Base-by-base conservation (phyloP, 2,888 invertebrate genomes). In the Noctua janthe region DNA sequence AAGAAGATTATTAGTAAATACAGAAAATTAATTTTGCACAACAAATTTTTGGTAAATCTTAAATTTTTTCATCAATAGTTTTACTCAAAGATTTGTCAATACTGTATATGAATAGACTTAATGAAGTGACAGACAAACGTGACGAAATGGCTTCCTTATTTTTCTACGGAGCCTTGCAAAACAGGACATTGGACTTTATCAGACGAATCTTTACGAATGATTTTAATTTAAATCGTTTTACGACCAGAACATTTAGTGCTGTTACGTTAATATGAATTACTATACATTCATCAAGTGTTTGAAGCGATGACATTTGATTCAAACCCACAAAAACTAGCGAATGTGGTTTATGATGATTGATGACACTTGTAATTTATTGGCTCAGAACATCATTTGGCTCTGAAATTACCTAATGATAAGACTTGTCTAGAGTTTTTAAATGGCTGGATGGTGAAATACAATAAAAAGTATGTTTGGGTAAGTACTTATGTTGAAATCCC, bases 201-300 rank as follows among this genome's bases (percentile, higher is more conserved):
- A 62, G 20, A 76, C 43, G 3, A 74, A 71, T 71, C 62, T 47
- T 64, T 67, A 67, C 23, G 17, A n/a, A 29, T 56, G 35, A 76
- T 69, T 78, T 85, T 78, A 76, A 85, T 84, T 80, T 5, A 15
- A 74, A 70, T 59, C 67, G 43, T 76, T 79, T 76, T 35, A 76
- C n/a, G 69, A 64, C 59, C 5, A 51, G 17, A 47, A 29, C 35
- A 43, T 51, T 70, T 64, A 29, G n/a, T 13, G 74, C 6, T 3
- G 49, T 76, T 79, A 35, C 71, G 20, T 74, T 76, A 86, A 67
- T 51, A 49, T 81, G 39, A 72, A 70, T 51, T 54, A 70, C 35
- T 47, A 62, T 43, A 81, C 72, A 62, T 69, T 71, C 71, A 73
- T 78, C 64, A 64, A 64, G 17, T 76, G 43, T 64, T 82, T 73